Evolutionary conservation across 1,140 invertebrate genomes (phyloP).

Genomic region (Maconellicoccus hirsutus): DNA sequence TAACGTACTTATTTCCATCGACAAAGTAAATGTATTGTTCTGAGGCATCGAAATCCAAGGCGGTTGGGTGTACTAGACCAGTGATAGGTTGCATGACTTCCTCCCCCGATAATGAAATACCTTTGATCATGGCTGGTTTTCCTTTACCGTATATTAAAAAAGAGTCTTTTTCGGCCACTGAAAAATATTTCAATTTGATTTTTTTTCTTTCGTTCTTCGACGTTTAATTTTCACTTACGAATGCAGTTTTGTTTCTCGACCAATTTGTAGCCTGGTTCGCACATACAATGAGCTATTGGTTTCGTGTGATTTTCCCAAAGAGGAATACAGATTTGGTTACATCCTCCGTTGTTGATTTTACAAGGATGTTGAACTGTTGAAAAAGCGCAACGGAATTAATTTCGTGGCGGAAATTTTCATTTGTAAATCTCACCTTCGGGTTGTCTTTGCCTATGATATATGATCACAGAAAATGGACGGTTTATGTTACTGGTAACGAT

Average conservation of each 20-base stretch:
- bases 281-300: conserved; percentile 49
- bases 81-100: conserved; percentile 55
- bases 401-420: not conserved
- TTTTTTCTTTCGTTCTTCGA: no score
- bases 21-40: conserved; percentile 55
- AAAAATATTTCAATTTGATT: not conserved
- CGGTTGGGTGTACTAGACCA: conserved; percentile 46
- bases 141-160: conserved; percentile 53
- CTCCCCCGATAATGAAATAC: conserved; percentile 38
- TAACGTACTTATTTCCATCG: conserved; percentile 35
- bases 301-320: conserved; percentile 38
- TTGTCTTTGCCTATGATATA: conserved; percentile 61
- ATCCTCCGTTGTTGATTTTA: conserved; percentile 51
- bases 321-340: conserved; percentile 60
- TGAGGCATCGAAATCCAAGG: conserved; percentile 55
- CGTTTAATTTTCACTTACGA: no score
- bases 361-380: conserved; percentile 55
- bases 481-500: conserved; percentile 39
- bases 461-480: conserved; percentile 49
- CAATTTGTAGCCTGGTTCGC: conserved; percentile 52
- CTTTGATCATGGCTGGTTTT: conserved; percentile 50
- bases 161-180: conserved; percentile 38
- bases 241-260: conserved; percentile 44
- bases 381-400: not conserved
- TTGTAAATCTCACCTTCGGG: conserved; percentile 45